Conservation (phyloP, 2,888 invertebrate genomes). For the Eulithis testata region DNA sequence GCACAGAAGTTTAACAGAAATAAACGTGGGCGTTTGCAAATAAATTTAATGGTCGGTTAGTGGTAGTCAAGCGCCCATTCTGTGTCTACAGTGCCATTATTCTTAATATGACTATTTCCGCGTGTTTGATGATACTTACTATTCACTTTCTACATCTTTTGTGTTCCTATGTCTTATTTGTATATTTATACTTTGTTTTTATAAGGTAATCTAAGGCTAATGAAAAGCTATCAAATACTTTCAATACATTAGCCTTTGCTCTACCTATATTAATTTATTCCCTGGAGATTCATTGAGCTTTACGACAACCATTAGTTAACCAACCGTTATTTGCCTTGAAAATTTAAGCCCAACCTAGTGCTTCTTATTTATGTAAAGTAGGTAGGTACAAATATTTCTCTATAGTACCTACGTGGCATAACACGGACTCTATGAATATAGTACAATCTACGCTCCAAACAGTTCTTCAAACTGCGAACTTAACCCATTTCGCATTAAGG, state of each 20-base stretch:
- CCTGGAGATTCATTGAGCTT: neutral
- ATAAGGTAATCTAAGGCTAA: too few relatives aligned
- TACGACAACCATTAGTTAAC: too few relatives aligned
- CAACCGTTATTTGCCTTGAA: too few relatives aligned
- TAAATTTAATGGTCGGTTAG: constrained; percentile 12
- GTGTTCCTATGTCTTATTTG: too few relatives aligned
- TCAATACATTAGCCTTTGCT: neutral
- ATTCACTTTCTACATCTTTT: too few relatives aligned
- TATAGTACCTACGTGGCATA: too few relatives aligned
- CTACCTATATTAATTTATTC: neutral
- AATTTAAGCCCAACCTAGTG: neutral
- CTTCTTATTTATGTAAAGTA: too few relatives aligned
- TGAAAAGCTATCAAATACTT: too few relatives aligned
- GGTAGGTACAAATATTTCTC: too few relatives aligned
- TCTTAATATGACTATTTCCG: constrained; percentile 10
- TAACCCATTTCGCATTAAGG: constrained; percentile 13
- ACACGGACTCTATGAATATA: too few relatives aligned
- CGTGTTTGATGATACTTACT: neutral
- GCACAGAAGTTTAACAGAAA: constrained; percentile 7
- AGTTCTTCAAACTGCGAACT: neutral
- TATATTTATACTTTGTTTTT: too few relatives aligned
- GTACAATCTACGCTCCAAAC: neutral
- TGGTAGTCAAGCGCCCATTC: constrained; percentile 18
- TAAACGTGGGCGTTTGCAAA: constrained; percentile 26
- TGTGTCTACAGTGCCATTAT: constrained; percentile 14